These are phyloP conservation scores for Hippocampus abdominalis DNA, from an alignment of 2,113 vertebrate genomes.

Conservation along the genomic window DNA sequence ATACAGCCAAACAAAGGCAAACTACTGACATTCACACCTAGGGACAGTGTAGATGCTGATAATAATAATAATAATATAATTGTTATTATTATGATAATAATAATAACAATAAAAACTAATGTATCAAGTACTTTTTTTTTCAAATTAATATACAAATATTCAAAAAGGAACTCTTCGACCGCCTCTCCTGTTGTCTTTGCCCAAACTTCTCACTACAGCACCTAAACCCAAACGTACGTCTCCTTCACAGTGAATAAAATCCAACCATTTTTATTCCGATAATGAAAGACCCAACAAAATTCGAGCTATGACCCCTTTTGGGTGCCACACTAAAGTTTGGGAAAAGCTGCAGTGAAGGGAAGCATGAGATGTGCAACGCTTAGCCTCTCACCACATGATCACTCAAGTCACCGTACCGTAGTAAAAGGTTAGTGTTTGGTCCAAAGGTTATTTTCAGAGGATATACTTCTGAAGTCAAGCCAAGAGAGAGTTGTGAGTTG, in stretches of 20 bases:
- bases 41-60: too few relatives aligned
- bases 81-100: too few relatives aligned
- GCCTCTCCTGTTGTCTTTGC: too few relatives aligned
- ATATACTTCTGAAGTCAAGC: constrained; percentile 40
- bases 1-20: too few relatives aligned
- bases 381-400: neutral
- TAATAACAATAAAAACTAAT: too few relatives aligned
- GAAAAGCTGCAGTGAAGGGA: neutral
- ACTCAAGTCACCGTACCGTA: constrained; percentile 12
- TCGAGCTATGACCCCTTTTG: neutral
- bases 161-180: too few relatives aligned
- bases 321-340: neutral
- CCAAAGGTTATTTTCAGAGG: constrained; percentile 37
- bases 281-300: neutral
- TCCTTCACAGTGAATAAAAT: neutral
- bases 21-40: too few relatives aligned
- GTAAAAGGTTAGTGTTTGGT: constrained; percentile 19
- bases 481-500: constrained; percentile 19
- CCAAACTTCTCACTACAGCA: too few relatives aligned
- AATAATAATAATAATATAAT: too few relatives aligned
- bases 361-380: neutral
- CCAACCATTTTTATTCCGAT: neutral
- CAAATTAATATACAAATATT: too few relatives aligned
- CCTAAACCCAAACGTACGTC: neutral
- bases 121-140: too few relatives aligned